These are phyloP conservation scores for Crossaster papposus DNA, from an alignment of 53 echinoderm and acorn worm species.

Conservation along the genomic window DNA sequence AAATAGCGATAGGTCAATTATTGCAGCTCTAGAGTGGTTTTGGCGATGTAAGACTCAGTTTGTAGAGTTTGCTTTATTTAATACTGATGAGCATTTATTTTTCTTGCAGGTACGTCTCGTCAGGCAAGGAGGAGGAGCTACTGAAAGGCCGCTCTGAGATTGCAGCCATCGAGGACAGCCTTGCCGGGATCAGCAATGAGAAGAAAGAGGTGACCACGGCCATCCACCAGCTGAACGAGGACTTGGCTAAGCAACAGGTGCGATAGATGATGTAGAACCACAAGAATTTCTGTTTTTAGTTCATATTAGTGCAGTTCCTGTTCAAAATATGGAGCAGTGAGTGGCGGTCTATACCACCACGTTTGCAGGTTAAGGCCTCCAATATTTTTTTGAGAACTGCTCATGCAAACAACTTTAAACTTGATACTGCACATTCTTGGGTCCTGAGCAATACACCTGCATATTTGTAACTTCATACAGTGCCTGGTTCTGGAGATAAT, in stretches of 20 bases:
- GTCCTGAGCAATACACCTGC: too few relatives aligned
- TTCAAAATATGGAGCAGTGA: too few relatives aligned
- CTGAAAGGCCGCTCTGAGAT: conserved; percentile 49
- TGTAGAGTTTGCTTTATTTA: too few relatives aligned
- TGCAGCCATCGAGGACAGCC: conserved; percentile 25
- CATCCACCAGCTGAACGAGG: conserved; percentile 72
- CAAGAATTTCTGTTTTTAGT: too few relatives aligned
- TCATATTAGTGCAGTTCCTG: too few relatives aligned
- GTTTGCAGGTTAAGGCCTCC: too few relatives aligned
- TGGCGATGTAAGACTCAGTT: background rate
- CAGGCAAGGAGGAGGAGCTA: conserved; percentile 63
- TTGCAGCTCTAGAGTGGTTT: background rate
- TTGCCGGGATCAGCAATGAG: conserved; percentile 39
- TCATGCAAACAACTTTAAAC: too few relatives aligned
- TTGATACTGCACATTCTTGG: too few relatives aligned
- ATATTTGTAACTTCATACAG: too few relatives aligned
- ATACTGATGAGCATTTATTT: background rate
- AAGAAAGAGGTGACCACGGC: conserved; percentile 49
- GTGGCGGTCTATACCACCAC: too few relatives aligned
- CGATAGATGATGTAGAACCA: background rate
- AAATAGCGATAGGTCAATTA: background rate
- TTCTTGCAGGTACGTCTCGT: conserved; percentile 59
- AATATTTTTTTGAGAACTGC: too few relatives aligned
- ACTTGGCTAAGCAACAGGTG: conserved; percentile 77
- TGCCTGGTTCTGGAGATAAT: too few relatives aligned